Base-by-base conservation (phyloP, 2,113 vertebrate species). In the Festucalex cinctus region DNA sequence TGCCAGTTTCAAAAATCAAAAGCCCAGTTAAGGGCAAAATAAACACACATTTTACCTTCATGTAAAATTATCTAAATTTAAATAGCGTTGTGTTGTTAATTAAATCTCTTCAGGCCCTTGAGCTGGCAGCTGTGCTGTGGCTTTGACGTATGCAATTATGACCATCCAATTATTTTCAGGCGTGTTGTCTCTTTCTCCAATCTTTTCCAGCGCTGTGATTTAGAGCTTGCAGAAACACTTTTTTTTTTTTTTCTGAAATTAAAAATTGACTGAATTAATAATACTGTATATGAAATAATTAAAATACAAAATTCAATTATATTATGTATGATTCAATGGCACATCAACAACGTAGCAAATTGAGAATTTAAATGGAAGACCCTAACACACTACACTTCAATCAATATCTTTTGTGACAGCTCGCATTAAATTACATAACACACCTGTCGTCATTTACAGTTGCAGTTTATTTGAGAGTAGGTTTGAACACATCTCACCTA, bases 161-260 rank as follows among this genome's bases (percentile, higher is more conserved):
- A 24, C 24, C 7, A 44, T 43, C 22, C 61, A 63, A 28, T 63
- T 28, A 28, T 44, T 44, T 63, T 63, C 39, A 63, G 61, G 22
- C 61, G 3, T 43, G 5, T 63, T 62, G 37, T 63, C 61, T 28
- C 61, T 17, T 20, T 7, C 10, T 35, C 10, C 5, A 12, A 39
- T 35, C 32, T 60, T 60, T 37, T 37, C 20, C 35, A 37, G 3
- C 20, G 10, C 58, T 69, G 66, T 51, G 44, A 7, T 36, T 35
- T 49, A 37, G 20, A 37, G 32, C 58, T 60, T 3, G 14, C 17
- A 3, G 58, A 16, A 60, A 17, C 35, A 37, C 16, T 20, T 63
- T 63, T 22, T 24, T 16, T 24, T 43, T 28, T 24, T 16, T 24
- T 43, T 28, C 53, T 17, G 12, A 10, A 12, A 16, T 53, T 26